A percentile compares a stretch with the other conserved stretches of the same genome.
Conservation (phyloP, 2,797 vertebrate genomes). For the Pogoniulus pusillus region DNA sequence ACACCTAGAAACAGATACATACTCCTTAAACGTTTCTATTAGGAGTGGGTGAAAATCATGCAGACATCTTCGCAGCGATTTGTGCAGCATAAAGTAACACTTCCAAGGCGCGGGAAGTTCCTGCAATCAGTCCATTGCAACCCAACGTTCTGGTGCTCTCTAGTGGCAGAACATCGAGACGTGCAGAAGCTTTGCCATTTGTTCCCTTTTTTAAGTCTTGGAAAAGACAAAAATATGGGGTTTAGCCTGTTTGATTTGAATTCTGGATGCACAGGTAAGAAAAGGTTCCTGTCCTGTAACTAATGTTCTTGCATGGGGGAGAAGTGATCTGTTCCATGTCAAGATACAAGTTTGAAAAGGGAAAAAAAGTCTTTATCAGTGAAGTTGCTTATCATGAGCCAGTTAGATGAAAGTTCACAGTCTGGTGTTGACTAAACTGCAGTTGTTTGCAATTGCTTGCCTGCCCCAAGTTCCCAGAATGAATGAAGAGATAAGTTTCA, state of each 20-base stretch:
- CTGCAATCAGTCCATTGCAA: not conserved
- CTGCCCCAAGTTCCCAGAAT: not conserved
- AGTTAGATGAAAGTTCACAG: not conserved
- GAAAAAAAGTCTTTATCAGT: not conserved
- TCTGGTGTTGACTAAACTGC: not conserved
- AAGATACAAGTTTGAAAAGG: not conserved
- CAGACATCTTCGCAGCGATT: not conserved
- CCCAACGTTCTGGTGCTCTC: constrained; percentile 78
- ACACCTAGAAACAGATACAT: not conserved
- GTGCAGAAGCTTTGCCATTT: not conserved
- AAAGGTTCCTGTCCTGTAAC: not conserved
- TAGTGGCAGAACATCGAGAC: constrained; percentile 68
- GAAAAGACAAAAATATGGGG: not conserved
- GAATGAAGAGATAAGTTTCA: not conserved
- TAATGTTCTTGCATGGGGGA: not conserved
- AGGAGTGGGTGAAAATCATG: not conserved
- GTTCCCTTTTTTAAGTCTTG: not conserved
- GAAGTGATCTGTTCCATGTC: rapidly evolving
- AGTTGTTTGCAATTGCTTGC: not conserved
- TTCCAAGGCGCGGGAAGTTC: not conserved
- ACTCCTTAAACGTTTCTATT: not conserved
- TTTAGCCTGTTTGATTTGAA: not conserved
- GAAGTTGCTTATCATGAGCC: not conserved
- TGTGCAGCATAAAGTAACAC: not conserved
- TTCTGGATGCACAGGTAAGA: not conserved